Base-by-base conservation (phyloP, 1,140 invertebrate species). In the Thaumatotibia leucotreta region DNA sequence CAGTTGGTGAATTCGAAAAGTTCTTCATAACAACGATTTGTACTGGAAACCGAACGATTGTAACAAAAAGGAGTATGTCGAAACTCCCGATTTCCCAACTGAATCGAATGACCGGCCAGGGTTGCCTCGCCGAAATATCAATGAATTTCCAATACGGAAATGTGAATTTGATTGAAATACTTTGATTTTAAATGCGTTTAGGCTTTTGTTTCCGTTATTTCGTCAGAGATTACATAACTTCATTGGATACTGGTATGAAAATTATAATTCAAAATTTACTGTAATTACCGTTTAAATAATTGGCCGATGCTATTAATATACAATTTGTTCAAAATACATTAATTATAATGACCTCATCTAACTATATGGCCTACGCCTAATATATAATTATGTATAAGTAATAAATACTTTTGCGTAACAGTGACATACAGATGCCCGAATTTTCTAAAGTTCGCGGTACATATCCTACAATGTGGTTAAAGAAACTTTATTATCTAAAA, bases 71-170 rank as follows among this genome's bases (percentile, higher is more conserved):
- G 52, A 58, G 52, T 58, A 58, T 29, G 24, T 58, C 9, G 66
- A 75, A 52, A 71, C 67, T 70, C 69, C 58, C 72, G 69, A 79
- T 76, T 76, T 76, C 69, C 70, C 70, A 72, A 69, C 67, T 66
- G 68, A 66, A 72, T 69, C 65, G 49, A 65, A 49, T 32, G 58
- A 33, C 49, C 67, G 61, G 67, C 29, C 45, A 65, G 65, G 23
- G 66, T 11, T 39, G 75, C 65, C 65, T 49, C 64, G 1, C 8
- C 29, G 61, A 67, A 58, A 58, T 24, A 14, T 31, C n/a, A 4
- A 6, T 17, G 23, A 31, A 58, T 29, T 58, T 29, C 52, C 24
- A 3, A 58, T 58, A 58, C n/a, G 23, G 11, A 22, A 27, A 54
- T 54, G 35, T 39, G 17, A 14, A 20, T 45, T 45, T 45, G 39